phyloP scores from a whole-genome alignment of 2,113 vertebrate species.

The Odobenus rosmarus region DNA sequence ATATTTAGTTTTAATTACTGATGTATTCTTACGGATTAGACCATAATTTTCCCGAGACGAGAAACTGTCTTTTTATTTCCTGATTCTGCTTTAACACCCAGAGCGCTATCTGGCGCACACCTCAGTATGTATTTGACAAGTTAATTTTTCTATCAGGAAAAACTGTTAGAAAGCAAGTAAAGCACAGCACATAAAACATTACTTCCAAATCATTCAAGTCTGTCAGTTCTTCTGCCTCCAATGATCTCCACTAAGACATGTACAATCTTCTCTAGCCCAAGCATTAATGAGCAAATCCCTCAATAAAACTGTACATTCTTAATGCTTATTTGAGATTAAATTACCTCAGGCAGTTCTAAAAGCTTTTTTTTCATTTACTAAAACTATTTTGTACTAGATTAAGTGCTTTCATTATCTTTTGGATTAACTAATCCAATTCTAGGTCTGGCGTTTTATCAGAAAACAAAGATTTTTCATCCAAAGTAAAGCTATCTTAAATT shows the following conservation, averaged over 20 bases:
- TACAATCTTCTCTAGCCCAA: not conserved
- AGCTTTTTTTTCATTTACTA: slow-evolving; percentile 58
- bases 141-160: not conserved
- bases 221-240: not conserved
- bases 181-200: not conserved
- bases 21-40: not conserved
- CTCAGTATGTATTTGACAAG: not conserved
- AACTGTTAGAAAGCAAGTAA: not conserved
- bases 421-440: slow-evolving; percentile 57
- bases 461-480: slow-evolving; percentile 52
- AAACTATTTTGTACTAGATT: slow-evolving; percentile 53
- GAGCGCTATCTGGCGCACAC: not conserved
- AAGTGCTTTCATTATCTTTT: slow-evolving; percentile 64
- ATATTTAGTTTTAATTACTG: not conserved
- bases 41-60: not conserved
- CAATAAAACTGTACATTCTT: not conserved
- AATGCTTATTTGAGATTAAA: slow-evolving; percentile 33
- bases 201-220: not conserved
- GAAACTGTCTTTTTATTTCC: not conserved
- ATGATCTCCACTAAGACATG: not conserved
- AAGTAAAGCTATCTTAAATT: slow-evolving; percentile 46
- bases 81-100: not conserved
- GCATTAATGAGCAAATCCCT: slow-evolving; percentile 36
- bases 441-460: slow-evolving; percentile 43
- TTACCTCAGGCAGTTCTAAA: slow-evolving; percentile 42